These are phyloP conservation scores for Trematomus loennbergii DNA, from an alignment of 2,113 vertebrate genomes.

Conservation along the genomic window DNA sequence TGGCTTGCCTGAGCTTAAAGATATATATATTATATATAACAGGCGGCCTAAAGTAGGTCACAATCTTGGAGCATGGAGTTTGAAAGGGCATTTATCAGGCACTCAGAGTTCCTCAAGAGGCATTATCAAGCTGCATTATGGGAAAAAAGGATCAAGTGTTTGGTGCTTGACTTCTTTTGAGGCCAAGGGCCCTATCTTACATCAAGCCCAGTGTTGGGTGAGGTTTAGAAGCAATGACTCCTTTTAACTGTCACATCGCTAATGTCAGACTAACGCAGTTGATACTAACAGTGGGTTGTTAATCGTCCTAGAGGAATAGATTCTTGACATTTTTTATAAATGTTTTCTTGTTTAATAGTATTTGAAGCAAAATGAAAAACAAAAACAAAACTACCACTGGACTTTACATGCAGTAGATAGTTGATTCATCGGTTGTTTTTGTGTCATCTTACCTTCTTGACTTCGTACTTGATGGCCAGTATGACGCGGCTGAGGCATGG, in stretches of 20 bases:
- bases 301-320: neutral
- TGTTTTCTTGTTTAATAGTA: neutral
- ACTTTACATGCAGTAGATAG: neutral
- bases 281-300: no score
- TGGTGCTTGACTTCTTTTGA: neutral
- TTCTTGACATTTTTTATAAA: neutral
- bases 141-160: neutral
- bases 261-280: neutral
- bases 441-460: conserved; percentile 92
- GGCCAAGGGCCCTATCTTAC: no score
- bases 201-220: no score
- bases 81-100: neutral
- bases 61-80: neutral
- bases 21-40: neutral
- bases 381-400: neutral
- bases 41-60: neutral
- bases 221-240: no score
- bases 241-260: no score
- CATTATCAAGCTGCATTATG: neutral
- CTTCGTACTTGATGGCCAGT: conserved; percentile 97
- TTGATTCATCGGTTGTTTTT: neutral
- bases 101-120: neutral
- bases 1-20: neutral
- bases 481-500: conserved; percentile 95
- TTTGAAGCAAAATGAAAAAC: neutral